Conservation (phyloP, 1,140 invertebrate species). For the Drosophila miranda region DNA sequence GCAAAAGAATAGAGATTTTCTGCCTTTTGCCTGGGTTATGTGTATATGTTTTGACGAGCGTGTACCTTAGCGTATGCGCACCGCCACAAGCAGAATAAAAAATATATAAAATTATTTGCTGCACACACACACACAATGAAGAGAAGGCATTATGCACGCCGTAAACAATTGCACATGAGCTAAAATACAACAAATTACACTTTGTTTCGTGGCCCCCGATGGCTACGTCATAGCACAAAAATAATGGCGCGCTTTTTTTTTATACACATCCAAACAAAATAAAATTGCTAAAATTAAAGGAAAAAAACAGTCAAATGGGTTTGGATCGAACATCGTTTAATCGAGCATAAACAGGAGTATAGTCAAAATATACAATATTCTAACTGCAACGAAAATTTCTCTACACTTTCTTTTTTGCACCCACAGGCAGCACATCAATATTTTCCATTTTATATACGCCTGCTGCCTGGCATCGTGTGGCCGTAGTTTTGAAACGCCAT, state of each 20-base stretch:
- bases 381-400: constrained; percentile 75
- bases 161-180: constrained; percentile 60
- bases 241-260: constrained; percentile 80
- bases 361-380: constrained; percentile 62
- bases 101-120: constrained; percentile 72
- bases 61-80: constrained; percentile 79
- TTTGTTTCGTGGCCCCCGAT: constrained; percentile 51
- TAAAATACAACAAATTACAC: constrained; percentile 45
- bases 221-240: constrained; percentile 73
- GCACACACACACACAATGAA: constrained; percentile 32
- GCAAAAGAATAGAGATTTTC: constrained; percentile 80
- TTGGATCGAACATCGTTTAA: constrained; percentile 8
- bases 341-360: constrained; percentile 16
- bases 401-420: constrained; percentile 79
- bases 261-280: constrained; percentile 44
- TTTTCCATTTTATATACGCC: constrained; percentile 62
- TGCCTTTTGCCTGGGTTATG: constrained; percentile 50
- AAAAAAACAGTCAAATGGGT: constrained; percentile 48
- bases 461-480: constrained; percentile 66
- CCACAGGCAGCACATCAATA: constrained; percentile 76
- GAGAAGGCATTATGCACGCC: constrained; percentile 61
- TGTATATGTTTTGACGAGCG: constrained; percentile 81
- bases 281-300: constrained; percentile 40
- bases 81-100: constrained; percentile 60
- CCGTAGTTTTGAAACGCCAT: constrained; percentile 46